phyloP scores from a whole-genome alignment of 2,113 vertebrate species.

The Sinocyclocheilus anophthalmus region DNA sequence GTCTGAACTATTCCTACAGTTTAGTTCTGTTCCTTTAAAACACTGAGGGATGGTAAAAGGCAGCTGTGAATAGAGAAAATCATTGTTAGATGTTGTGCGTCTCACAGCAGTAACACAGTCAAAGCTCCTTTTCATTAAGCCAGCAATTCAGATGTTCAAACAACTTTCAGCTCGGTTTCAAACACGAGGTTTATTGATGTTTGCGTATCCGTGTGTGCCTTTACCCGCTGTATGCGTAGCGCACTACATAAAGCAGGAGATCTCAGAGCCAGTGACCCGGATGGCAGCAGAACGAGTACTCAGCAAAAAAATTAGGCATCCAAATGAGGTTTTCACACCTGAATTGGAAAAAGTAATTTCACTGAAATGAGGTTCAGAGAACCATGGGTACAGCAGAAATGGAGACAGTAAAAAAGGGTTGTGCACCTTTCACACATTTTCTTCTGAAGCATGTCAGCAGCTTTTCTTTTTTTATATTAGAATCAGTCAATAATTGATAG shows the following conservation, averaged over 20 bases:
- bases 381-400: not conserved
- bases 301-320: not conserved
- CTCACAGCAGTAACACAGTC: not conserved
- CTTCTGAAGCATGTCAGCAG: not conserved
- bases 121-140: too few relatives aligned
- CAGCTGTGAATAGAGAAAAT: not conserved
- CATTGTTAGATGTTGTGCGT: not conserved
- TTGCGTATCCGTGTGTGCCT: not conserved
- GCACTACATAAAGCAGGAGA: not conserved
- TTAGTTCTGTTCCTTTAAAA: conserved; percentile 2
- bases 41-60: not conserved
- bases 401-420: not conserved
- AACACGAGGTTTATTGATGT: not conserved
- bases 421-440: not conserved
- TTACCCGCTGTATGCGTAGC: not conserved
- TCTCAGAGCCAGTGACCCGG: not conserved
- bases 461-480: too few relatives aligned
- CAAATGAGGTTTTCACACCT: not conserved
- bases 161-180: not conserved
- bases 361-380: conserved; percentile 5
- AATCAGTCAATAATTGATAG: not conserved
- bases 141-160: too few relatives aligned
- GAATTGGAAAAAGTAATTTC: not conserved
- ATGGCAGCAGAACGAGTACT: not conserved
- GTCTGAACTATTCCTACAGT: not conserved